Base-by-base conservation (phyloP, 2,113 vertebrate genomes). In the Sinosuthora webbiana region DNA sequence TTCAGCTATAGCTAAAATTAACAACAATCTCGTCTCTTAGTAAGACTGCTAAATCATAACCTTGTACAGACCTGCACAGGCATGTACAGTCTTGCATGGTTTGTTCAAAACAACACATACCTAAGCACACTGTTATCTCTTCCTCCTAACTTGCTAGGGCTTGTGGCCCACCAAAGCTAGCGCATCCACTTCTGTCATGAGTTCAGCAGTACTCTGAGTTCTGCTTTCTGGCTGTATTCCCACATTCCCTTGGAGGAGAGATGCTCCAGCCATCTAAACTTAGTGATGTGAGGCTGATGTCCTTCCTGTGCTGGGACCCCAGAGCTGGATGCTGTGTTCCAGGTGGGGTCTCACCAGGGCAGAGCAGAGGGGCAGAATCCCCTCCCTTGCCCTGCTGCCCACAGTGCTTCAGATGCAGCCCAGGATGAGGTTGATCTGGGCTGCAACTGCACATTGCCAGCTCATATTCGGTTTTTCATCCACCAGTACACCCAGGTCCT, bases 361-460 rank as follows among this genome's bases (percentile, higher is more conserved):
- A 4, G 27, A 67, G 57, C 4, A 62, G 30, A 41, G 13, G 7
- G 19, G 7, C 2, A 76, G 23, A 81, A 49, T 53, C 3, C 4
- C 11, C 3, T 68, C 31, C 8, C 11, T 81, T 0, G 0, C 4
- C 11, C 22, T 90, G 22, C 19, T 81, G 47, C 15, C 7, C 27
- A 42, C 0, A 0, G 4, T 73, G 14, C 30, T 70, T 41, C 17
- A 10, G 35, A 35, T 55, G 25, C 55, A 60, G 22, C 5, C 11
- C 19, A n/a, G 41, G 41, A 60, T 25, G 7, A 1, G 1, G 3
- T 2, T 50, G 35, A 12, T 17, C 27, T 70, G 52, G 30, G 30
- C 30, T 47, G 4, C 4, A 2, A 23, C 6, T 14, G 41, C 15
- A 49, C 10, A 30, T 12, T 64, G 10, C 5, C 4, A 22, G 27